A percentile compares a stretch with the other conserved stretches of the same genome.
phyloP scores from a whole-genome alignment of 1,140 invertebrate species.

The Caenorhabditis inopinata region DNA sequence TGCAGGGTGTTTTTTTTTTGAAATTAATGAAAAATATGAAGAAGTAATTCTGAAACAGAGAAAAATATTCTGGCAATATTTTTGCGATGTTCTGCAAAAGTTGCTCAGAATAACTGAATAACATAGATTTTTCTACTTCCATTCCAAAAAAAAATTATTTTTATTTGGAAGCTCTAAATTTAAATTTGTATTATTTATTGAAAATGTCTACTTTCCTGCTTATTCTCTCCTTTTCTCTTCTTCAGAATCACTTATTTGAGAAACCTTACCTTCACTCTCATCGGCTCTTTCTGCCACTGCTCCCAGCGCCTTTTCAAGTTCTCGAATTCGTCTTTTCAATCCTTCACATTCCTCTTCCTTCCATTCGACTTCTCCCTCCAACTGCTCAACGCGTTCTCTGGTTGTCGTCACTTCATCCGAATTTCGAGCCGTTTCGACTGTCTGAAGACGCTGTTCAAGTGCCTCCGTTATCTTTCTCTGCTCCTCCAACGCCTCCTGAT shows the following conservation, averaged over 20 bases:
- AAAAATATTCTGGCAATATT: too few relatives aligned
- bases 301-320: slow-evolving; percentile 36
- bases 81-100: too few relatives aligned
- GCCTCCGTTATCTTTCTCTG: neutral
- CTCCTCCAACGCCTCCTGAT: slow-evolving; percentile 29
- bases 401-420: neutral
- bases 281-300: slow-evolving; percentile 2
- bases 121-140: too few relatives aligned
- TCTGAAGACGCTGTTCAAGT: neutral
- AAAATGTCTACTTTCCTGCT: too few relatives aligned
- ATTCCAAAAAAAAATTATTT: too few relatives aligned
- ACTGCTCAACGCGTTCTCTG: neutral
- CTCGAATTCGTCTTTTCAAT: slow-evolving; percentile 12
- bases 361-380: slow-evolving; percentile 43
- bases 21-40: too few relatives aligned
- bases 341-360: slow-evolving; percentile 43
- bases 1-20: neutral
- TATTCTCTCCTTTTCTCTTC: neutral
- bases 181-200: too few relatives aligned
- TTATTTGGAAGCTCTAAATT: too few relatives aligned
- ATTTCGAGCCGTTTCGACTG: neutral
- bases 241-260: neutral
- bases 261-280: neutral
- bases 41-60: too few relatives aligned
- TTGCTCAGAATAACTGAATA: too few relatives aligned